Percentiles rank a stretch among this genome's conserved stretches.
phyloP scores from a whole-genome alignment of 2,113 vertebrate genomes.

The Eulacestoma nigropectus region DNA sequence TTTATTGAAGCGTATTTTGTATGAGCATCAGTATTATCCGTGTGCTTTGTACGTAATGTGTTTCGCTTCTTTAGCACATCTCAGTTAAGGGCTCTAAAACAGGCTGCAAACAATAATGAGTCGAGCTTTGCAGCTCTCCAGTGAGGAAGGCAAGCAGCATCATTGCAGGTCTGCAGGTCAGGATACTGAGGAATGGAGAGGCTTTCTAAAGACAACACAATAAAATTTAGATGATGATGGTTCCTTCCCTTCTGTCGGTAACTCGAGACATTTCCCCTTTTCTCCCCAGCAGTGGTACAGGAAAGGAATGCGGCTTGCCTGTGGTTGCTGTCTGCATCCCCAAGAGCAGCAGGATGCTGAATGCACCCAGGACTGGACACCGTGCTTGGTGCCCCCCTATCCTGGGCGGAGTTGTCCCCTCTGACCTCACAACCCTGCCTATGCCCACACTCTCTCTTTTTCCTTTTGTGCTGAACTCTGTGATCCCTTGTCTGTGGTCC shows the following conservation, averaged over 20 bases:
- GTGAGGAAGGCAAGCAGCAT: background rate
- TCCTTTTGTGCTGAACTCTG: background rate
- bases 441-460: rapidly evolving
- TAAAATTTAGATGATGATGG: background rate
- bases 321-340: background rate
- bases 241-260: background rate
- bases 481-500: background rate
- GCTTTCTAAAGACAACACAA: background rate
- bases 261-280: rapidly evolving
- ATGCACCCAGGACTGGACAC: background rate
- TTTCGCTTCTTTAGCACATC: background rate
- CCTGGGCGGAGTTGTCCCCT: background rate
- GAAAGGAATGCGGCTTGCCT: background rate
- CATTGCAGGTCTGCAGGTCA: background rate
- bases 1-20: conserved; percentile 41
- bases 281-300: background rate
- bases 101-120: background rate
- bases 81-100: background rate
- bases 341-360: background rate
- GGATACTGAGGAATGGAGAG: background rate
- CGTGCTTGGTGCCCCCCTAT: rapidly evolving
- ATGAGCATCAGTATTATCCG: background rate
- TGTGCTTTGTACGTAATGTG: background rate
- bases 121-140: rapidly evolving
- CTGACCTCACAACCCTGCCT: background rate